Evolutionary conservation across 92 coral and sea anemone species (phyloP).

Genomic region (Porites evermanni): DNA sequence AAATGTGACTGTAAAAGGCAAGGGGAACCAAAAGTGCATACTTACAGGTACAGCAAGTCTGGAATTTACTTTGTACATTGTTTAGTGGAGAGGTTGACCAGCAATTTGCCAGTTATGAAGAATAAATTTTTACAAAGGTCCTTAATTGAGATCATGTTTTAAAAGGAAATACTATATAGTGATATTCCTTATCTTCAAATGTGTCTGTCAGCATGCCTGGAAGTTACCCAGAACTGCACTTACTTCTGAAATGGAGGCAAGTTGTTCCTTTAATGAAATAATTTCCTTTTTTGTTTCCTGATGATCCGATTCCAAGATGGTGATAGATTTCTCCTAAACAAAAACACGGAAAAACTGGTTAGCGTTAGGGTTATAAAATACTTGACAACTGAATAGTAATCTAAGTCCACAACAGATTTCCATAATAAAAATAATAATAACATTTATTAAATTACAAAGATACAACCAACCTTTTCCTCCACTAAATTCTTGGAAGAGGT

Average conservation of each 20-base stretch:
- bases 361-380: too few relatives aligned
- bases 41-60: not conserved
- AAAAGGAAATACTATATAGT: too few relatives aligned
- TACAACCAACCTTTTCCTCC: slow-evolving; percentile 73
- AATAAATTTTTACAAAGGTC: too few relatives aligned
- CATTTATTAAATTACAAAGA: not conserved
- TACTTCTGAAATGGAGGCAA: slow-evolving; percentile 29
- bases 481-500: slow-evolving; percentile 65
- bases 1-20: not conserved
- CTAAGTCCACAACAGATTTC: too few relatives aligned
- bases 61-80: not conserved
- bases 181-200: not conserved
- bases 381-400: too few relatives aligned
- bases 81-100: too few relatives aligned
- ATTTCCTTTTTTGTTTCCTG: slow-evolving; percentile 36
- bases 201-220: not conserved
- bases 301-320: slow-evolving; percentile 26
- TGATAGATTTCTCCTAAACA: slow-evolving; percentile 9
- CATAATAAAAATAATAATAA: too few relatives aligned
- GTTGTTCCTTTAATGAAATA: slow-evolving; percentile 37
- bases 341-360: not conserved
- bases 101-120: too few relatives aligned
- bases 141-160: too few relatives aligned
- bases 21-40: not conserved
- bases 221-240: not conserved